These are phyloP conservation scores for Drosophila baimaii DNA, from an alignment of 1,140 invertebrate genomes.

Conservation along the genomic window DNA sequence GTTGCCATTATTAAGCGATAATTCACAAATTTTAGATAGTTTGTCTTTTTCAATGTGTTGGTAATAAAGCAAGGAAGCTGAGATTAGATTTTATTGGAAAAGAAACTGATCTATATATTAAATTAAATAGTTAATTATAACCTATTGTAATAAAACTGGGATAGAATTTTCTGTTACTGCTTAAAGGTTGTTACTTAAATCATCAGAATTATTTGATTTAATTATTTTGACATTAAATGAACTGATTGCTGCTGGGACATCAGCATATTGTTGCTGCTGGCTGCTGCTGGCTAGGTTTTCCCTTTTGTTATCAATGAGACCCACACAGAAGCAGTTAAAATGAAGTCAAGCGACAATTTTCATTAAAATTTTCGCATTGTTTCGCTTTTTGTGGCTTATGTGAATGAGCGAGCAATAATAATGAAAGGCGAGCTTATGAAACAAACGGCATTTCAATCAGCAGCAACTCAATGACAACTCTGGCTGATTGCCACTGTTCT, in stretches of 20 bases:
- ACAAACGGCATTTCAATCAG: conserved; percentile 82
- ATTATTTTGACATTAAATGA: conserved; percentile 14
- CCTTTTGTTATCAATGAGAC: conserved; percentile 61
- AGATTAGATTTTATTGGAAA: neutral
- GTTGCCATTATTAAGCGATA: conserved; percentile 18
- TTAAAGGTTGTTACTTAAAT: conserved; percentile 2
- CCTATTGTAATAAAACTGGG: no score
- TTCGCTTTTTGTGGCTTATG: conserved; percentile 65
- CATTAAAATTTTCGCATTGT: conserved; percentile 83
- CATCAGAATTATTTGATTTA: conserved; percentile 1
- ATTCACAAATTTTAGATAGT: conserved; percentile 19
- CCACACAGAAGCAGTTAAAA: conserved; percentile 66
- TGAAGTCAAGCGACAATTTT: conserved; percentile 83
- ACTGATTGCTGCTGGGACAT: conserved; percentile 25
- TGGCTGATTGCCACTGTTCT: conserved; percentile 64
- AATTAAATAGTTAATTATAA: no score
- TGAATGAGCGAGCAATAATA: conserved; percentile 81
- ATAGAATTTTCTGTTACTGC: neutral
- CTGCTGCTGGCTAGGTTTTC: neutral
- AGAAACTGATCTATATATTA: no score
- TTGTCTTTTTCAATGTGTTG: conserved; percentile 1
- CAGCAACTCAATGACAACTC: conserved; percentile 69
- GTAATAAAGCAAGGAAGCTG: no score
- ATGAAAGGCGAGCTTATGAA: conserved; percentile 73
- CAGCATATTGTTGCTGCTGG: conserved; percentile 30